phyloP scores from a whole-genome alignment of 2,888 invertebrate species.

The Poecilus cupreus region DNA sequence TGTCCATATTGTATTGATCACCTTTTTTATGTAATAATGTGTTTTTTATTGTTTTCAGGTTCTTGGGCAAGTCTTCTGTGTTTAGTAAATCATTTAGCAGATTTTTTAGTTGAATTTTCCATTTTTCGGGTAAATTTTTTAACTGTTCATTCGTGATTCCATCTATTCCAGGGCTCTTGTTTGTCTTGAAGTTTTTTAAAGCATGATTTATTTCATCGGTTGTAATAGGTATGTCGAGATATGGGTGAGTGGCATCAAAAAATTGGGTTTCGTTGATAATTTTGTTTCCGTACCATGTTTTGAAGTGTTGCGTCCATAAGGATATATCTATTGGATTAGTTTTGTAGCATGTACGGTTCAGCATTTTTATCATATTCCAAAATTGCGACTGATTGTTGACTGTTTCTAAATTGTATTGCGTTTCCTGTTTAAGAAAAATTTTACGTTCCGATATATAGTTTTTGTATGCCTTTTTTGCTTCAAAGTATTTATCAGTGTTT shows the following conservation, averaged over 20 bases:
- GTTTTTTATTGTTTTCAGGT: neutral
- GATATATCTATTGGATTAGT: neutral
- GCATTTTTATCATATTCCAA: neutral
- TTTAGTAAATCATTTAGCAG: neutral
- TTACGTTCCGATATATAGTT: neutral
- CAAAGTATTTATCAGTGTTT: neutral
- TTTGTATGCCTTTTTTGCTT: neutral
- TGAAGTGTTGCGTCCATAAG: neutral
- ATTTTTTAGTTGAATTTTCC: neutral
- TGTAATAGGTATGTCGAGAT: neutral
- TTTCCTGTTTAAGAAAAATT: neutral
- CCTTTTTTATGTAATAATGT: neutral
- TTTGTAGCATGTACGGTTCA: neutral
- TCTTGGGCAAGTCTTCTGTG: neutral
- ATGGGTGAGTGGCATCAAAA: neutral
- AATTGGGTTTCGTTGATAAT: neutral
- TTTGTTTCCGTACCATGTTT: neutral
- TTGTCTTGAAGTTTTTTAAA: slow-evolving; percentile 47
- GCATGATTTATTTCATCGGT: neutral
- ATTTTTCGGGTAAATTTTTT: neutral
- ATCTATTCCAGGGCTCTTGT: slow-evolving; percentile 62
- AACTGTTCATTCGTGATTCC: slow-evolving; percentile 49
- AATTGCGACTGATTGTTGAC: neutral
- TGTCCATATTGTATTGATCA: slow-evolving; percentile 24
- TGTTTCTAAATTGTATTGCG: neutral